phyloP scores from a whole-genome alignment of 2,113 vertebrate species.

The Eurypyga helias region DNA sequence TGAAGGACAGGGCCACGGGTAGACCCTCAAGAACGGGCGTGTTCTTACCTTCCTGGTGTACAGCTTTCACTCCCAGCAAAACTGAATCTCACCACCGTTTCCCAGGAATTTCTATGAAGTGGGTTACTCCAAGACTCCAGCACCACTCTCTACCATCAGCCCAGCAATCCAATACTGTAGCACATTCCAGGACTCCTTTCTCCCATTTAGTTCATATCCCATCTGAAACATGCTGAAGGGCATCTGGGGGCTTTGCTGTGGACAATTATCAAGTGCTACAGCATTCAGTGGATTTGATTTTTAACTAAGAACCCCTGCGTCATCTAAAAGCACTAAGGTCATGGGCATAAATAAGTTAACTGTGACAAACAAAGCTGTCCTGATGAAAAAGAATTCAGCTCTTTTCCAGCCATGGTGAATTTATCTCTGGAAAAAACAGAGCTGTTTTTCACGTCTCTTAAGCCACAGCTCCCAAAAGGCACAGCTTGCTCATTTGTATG shows the following conservation, averaged over 20 bases:
- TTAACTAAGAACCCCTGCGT: neutral
- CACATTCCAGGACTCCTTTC: neutral
- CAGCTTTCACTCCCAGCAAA: neutral
- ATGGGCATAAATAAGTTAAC: neutral
- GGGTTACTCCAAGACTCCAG: neutral
- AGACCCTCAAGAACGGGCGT: neutral
- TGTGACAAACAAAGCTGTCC: neutral
- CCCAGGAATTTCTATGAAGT: neutral
- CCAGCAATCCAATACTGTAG: neutral
- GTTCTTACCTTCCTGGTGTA: neutral
- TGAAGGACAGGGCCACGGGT: neutral
- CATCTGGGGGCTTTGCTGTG: neutral
- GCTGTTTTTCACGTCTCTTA: neutral
- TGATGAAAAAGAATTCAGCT: neutral
- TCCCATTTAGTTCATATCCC: neutral
- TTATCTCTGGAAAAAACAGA: neutral
- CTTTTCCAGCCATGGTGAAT: neutral
- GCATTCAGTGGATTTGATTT: neutral
- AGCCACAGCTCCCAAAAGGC: neutral
- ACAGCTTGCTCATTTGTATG: slow-evolving; percentile 14
- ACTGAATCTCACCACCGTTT: neutral
- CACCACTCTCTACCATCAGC: neutral
- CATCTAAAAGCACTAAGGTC: neutral
- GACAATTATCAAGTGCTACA: neutral
- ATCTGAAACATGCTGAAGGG: neutral